These are phyloP conservation scores for Aricia agestis DNA, from an alignment of 1,140 invertebrate genomes.

Conservation along the genomic window DNA sequence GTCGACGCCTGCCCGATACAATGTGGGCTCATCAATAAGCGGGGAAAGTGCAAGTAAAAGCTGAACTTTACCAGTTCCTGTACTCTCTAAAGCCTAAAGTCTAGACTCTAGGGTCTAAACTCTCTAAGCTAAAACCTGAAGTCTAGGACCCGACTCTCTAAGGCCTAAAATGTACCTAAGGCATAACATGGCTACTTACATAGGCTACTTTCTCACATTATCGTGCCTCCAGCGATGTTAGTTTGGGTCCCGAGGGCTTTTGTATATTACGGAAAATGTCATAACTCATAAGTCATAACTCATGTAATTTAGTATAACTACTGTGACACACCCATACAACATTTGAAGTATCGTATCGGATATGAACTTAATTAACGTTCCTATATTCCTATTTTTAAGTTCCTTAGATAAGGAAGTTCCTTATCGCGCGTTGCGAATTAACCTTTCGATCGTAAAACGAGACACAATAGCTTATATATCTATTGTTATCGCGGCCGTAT, in stretches of 20 bases:
- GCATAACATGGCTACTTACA: too few species aligned
- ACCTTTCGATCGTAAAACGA: too few species aligned
- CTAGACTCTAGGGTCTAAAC: background rate
- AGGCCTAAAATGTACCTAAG: background rate
- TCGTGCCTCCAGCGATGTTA: background rate
- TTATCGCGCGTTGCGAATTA: too few species aligned
- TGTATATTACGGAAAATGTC: background rate
- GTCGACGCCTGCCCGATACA: background rate
- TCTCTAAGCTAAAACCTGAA: background rate
- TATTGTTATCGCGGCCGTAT: too few species aligned
- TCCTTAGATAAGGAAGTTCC: too few species aligned
- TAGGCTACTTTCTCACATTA: background rate
- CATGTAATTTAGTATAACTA: background rate
- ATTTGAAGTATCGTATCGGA: too few species aligned
- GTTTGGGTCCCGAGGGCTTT: background rate
- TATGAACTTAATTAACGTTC: too few species aligned
- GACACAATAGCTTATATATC: too few species aligned
- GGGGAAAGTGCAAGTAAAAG: constrained; percentile 10
- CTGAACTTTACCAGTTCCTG: background rate
- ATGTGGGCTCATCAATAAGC: constrained; percentile 8
- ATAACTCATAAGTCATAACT: background rate
- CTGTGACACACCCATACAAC: background rate
- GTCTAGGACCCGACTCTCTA: background rate
- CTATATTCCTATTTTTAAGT: too few species aligned
- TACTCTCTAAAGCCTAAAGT: background rate